Conservation (phyloP, 2,888 invertebrate species). For the Drosophila pseudotalamancana region DNA sequence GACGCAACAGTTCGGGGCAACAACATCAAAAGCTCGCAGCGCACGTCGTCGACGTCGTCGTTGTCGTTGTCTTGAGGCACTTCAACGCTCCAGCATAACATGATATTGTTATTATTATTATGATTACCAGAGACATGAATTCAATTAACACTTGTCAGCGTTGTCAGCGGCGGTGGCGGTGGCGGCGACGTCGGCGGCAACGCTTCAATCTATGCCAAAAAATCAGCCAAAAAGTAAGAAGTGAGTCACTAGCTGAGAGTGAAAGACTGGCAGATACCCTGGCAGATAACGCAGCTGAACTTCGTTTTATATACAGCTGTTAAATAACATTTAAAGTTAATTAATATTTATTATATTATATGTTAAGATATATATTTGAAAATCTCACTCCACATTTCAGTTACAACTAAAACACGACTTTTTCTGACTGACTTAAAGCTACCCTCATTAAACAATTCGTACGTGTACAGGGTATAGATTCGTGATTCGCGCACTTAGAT, state of each 20-base stretch:
- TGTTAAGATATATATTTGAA: no score
- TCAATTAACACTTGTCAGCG: constrained; percentile 84
- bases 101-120: constrained; percentile 82
- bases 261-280: constrained; percentile 27
- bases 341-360: background rate
- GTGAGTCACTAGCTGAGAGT: background rate
- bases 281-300: no score
- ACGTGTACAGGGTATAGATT: constrained; percentile 43
- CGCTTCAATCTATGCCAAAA: constrained; percentile 63
- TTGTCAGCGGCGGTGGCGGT: constrained; percentile 60
- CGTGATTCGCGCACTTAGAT: constrained; percentile 69
- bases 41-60: constrained; percentile 38
- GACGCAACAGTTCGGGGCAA: constrained; percentile 22
- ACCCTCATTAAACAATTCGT: background rate
- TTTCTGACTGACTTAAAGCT: background rate
- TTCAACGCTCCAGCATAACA: constrained; percentile 66
- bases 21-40: constrained; percentile 78
- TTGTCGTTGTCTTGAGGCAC: constrained; percentile 64
- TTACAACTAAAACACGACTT: no score
- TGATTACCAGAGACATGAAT: constrained; percentile 84
- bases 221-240: constrained; percentile 23
- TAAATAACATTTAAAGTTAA: no score
- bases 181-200: constrained; percentile 26
- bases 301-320: no score
- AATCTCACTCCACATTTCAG: no score